Evolutionary conservation across 1,140 invertebrate genomes (phyloP).

Genomic region (Planococcus citri): DNA sequence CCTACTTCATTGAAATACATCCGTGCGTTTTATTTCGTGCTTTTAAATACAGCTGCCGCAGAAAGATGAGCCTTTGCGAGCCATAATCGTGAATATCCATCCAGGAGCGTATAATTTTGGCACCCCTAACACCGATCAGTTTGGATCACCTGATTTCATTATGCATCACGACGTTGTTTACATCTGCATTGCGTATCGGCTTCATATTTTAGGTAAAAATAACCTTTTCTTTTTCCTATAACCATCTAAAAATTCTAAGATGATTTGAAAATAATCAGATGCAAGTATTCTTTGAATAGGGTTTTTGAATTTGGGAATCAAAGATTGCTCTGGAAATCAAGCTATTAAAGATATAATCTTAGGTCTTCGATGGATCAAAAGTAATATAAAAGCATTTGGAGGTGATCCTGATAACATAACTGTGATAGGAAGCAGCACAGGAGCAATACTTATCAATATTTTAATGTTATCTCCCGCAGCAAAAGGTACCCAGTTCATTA

Average conservation of each 20-base stretch:
- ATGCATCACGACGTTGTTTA: not conserved
- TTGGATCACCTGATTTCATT: not conserved
- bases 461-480: slow-evolving; percentile 47
- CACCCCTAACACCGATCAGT: not conserved
- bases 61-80: not conserved
- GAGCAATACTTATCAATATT: slow-evolving; percentile 46
- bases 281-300: too few relatives aligned
- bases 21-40: too few relatives aligned
- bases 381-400: slow-evolving; percentile 57
- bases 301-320: slow-evolving; percentile 45
- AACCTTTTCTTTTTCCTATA: too few relatives aligned
- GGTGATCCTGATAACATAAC: slow-evolving; percentile 59
- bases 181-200: not conserved
- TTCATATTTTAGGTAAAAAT: not conserved
- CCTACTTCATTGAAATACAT: too few relatives aligned
- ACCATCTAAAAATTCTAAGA: too few relatives aligned
- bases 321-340: slow-evolving; percentile 53
- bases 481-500: too few relatives aligned
- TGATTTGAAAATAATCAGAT: too few relatives aligned
- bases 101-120: not conserved
- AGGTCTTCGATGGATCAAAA: slow-evolving; percentile 55
- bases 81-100: not conserved
- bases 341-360: slow-evolving; percentile 62
- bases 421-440: slow-evolving; percentile 53
- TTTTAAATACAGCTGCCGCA: not conserved